Evolutionary conservation across 1,140 invertebrate species (phyloP), one percentile per base, ranked within the genome.

Genomic region (Musca domestica): DNA sequence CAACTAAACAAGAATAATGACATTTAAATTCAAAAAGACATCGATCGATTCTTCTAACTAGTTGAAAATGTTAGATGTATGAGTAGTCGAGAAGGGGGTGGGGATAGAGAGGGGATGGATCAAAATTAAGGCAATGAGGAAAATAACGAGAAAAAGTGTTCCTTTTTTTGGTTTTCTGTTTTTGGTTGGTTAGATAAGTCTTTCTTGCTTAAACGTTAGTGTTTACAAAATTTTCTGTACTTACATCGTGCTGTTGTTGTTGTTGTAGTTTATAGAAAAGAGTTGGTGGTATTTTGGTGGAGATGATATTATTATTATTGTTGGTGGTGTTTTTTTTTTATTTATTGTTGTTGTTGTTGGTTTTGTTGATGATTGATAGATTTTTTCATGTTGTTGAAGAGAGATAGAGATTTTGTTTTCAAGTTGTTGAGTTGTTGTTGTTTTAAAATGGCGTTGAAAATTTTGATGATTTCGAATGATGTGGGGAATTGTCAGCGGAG

Each of bases 201-300:
- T 41, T 5, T 41, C 10, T 41, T 5, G 10, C 34, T 41, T 41
- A 41, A 41, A 41, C 10, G 4, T 41, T 51, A 69, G 46, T 67
- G 61, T 64, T 56, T 64, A 34, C n/a, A 25, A 54, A 46, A 66
- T 70, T 41, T 67, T 77, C 80, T 71, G 76, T 80, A 80, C 78
- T 80, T 80, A 80, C 78, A 80, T 80, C 78, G 78, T 80, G 78
- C 78, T 80, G 78, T 74, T 77, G 78, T 76, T 77, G 78, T 76
- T 71, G 67, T 67, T 67, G 69, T 70, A 66, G 63, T 70, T 61
- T n/a, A 7, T 3, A 61, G 25, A 66, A 48, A n/a, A 66, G 49
- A 66, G 49, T 51, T 49, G n/a, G 64, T 66, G 47, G 49, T 51
- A 46, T 22, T 58, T 63, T 64, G 17, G 41, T 51, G 20, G 23